These are phyloP conservation scores for Cinclus mexicanus DNA, from an alignment of 2,113 vertebrate genomes.

Conservation along the genomic window DNA sequence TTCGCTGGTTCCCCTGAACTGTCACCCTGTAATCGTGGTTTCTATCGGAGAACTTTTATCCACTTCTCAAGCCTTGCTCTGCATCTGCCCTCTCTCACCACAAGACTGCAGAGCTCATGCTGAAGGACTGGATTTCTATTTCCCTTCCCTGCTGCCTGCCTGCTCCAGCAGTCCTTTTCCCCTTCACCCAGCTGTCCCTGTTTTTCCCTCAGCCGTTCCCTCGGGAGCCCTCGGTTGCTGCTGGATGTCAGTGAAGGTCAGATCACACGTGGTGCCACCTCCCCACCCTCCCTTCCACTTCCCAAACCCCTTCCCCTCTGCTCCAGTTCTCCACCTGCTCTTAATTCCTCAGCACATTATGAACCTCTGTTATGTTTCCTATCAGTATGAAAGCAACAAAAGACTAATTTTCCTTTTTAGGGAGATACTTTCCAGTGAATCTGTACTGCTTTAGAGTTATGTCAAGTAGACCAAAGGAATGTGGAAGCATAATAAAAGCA, in stretches of 20 bases:
- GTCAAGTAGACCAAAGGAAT: background rate
- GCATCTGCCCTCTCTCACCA: background rate
- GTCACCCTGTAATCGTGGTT: rapidly evolving
- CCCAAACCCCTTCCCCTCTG: background rate
- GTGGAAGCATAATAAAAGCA: background rate
- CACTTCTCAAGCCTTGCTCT: background rate
- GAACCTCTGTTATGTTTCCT: background rate
- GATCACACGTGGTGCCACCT: background rate
- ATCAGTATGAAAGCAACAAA: background rate
- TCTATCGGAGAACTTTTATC: background rate
- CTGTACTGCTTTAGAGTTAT: background rate
- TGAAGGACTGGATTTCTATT: background rate
- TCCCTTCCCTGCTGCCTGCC: background rate
- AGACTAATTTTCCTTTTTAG: background rate
- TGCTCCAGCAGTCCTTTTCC: background rate
- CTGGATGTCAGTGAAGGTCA: background rate
- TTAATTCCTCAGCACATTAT: background rate
- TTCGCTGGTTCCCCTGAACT: too few species aligned
- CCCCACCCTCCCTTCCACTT: background rate
- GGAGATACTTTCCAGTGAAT: background rate
- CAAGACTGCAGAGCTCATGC: background rate
- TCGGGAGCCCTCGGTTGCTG: background rate
- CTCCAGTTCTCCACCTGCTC: background rate
- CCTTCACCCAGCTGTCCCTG: rapidly evolving
- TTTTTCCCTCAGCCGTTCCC: background rate